Percentiles rank a stretch among this genome's conserved stretches.
These are phyloP conservation scores for Zophobas morio DNA, from an alignment of 1,140 invertebrate genomes.

Conservation along the genomic window DNA sequence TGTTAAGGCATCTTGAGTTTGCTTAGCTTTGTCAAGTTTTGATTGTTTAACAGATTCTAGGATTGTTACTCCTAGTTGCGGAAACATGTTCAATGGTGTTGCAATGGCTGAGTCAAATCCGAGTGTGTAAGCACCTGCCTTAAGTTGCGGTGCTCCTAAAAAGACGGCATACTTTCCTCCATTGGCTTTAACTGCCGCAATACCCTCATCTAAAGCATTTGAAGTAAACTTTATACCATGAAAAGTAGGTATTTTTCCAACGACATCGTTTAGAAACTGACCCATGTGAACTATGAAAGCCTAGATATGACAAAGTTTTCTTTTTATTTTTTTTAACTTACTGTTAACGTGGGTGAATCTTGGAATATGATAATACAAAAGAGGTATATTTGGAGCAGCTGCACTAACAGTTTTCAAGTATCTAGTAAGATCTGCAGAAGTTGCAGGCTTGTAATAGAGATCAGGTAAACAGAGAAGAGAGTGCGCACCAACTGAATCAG, in stretches of 20 bases:
- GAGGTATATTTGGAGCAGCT: slow-evolving; percentile 83
- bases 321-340: slow-evolving; percentile 67
- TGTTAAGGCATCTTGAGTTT: slow-evolving; percentile 69
- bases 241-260: slow-evolving; percentile 78
- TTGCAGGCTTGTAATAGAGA: slow-evolving; percentile 81
- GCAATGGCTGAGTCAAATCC: slow-evolving; percentile 80
- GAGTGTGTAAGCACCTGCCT: slow-evolving; percentile 73
- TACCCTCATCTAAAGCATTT: slow-evolving; percentile 76
- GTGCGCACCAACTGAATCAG: slow-evolving; percentile 77
- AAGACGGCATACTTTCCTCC: slow-evolving; percentile 74
- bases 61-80: slow-evolving; percentile 68
- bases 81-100: slow-evolving; percentile 76
- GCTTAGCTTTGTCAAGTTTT: slow-evolving; percentile 64
- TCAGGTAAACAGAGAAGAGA: slow-evolving; percentile 85
- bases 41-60: slow-evolving; percentile 64
- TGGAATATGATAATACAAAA: slow-evolving; percentile 89
- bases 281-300: slow-evolving; percentile 79
- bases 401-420: slow-evolving; percentile 79
- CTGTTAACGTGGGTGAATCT: slow-evolving; percentile 78
- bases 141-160: slow-evolving; percentile 74
- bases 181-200: slow-evolving; percentile 71
- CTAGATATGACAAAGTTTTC: background rate
- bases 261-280: slow-evolving; percentile 75
- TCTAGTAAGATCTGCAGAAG: slow-evolving; percentile 75
- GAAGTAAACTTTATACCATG: slow-evolving; percentile 83